Base-by-base conservation (phyloP, 1,140 invertebrate species). In the Planococcus citri region DNA sequence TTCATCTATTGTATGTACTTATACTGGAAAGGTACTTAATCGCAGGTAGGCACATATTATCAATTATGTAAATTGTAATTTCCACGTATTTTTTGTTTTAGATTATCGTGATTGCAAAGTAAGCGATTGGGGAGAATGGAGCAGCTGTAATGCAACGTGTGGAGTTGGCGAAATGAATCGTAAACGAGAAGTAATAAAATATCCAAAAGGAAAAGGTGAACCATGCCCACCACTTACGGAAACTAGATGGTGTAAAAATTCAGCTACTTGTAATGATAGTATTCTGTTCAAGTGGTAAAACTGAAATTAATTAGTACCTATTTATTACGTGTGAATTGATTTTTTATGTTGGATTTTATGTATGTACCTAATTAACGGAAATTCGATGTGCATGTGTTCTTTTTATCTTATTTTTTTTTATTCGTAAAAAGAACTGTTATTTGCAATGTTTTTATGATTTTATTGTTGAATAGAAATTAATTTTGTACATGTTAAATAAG, bases 121-220 rank as follows among this genome's bases (percentile, higher is more conserved):
- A n/a, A 84, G 87, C 67, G 87, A 90, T 71, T 95, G 92, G 92
- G 86, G 87, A 1, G 83, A 86, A 71, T 95, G 92, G 92, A 88
- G 88, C 72, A 79, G 84, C 17, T 95, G 92, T 79, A 90, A 87
- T 77, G 88, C 88, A 74, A 86, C 88, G 38, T 94, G 92, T 77
- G 91, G 91, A 58, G 90, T 94, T 38, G 92, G 92, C 17, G 90
- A 93, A 77, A 90, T 89, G 78, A 82, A 87, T 75, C 84, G 92
- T 72, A 86, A 84, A 70, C 82, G 92, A 71, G 85, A 86, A 72
- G 84, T 95, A 22, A 78, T 87, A 68, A 85, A 87, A 75, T 87
- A 88, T 73, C 85, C 88, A 20, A 82, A 88, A 41, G 80, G 88
- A 14, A 88, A 89, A 14, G 91, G 92, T 1, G 79, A 83, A 25